These are phyloP conservation scores for Nebria brevicollis DNA, from an alignment of 2,888 invertebrate genomes.

Conservation along the genomic window DNA sequence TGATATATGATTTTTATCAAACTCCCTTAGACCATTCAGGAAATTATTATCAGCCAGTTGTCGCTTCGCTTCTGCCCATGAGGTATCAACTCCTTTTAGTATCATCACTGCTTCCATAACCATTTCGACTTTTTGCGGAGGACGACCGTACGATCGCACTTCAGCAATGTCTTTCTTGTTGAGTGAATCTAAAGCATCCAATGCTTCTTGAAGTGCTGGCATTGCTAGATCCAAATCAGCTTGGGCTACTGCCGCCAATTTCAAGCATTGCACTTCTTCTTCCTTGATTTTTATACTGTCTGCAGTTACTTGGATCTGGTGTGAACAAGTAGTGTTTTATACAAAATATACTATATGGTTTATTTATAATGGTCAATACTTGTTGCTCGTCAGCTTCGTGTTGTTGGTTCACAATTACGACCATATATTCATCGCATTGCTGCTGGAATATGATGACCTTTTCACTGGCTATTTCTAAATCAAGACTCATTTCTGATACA, in stretches of 20 bases:
- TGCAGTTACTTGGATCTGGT: conserved; percentile 75
- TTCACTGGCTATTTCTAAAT: conserved; percentile 80
- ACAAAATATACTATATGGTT: background rate
- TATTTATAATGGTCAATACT: conserved; percentile 48
- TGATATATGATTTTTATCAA: conserved; percentile 88
- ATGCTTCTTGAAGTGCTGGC: conserved; percentile 88
- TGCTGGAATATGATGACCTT: conserved; percentile 81
- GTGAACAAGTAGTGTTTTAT: conserved; percentile 15
- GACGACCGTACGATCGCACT: conserved; percentile 89
- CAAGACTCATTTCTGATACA: conserved; percentile 85
- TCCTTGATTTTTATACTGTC: conserved; percentile 79
- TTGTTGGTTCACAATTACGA: conserved; percentile 82
- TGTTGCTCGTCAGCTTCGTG: conserved; percentile 84
- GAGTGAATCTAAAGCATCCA: conserved; percentile 79
- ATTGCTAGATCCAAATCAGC: conserved; percentile 85
- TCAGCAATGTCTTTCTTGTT: conserved; percentile 90
- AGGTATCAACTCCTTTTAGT: conserved; percentile 78
- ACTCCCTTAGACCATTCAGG: conserved; percentile 80
- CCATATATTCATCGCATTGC: conserved; percentile 87
- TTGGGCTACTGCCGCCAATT: conserved; percentile 83
- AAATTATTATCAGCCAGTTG: conserved; percentile 86
- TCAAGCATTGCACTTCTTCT: conserved; percentile 84
- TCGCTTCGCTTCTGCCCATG: conserved; percentile 88
- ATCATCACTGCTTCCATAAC: conserved; percentile 92
- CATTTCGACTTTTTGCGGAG: conserved; percentile 88